Conservation (phyloP, 53 echinoderm and acorn worm species). For the Luidia sarsii region DNA sequence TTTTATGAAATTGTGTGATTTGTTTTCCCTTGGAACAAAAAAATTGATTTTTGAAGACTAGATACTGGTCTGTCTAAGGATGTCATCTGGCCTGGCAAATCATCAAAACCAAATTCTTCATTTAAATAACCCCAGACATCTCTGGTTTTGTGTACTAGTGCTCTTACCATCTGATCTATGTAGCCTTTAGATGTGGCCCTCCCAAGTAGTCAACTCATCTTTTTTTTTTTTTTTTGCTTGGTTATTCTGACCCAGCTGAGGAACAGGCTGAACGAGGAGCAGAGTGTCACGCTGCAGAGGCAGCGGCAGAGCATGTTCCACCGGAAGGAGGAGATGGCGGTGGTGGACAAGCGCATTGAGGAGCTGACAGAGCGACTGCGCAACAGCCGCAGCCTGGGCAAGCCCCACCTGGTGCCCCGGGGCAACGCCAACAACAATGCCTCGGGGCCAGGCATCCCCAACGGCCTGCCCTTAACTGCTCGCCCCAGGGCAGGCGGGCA, state of each 20-base stretch:
- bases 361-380: slow-evolving; percentile 86
- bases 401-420: slow-evolving; percentile 54
- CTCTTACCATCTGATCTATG: no score
- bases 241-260: slow-evolving; percentile 78
- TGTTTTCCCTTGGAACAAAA: no score
- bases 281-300: slow-evolving; percentile 78
- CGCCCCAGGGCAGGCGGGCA: slow-evolving; percentile 10
- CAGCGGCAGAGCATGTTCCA: slow-evolving; percentile 65
- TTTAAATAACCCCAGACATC: no score
- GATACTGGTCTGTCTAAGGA: no score
- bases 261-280: slow-evolving; percentile 92
- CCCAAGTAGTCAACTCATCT: no score
- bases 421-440: slow-evolving; percentile 73
- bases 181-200: no score
- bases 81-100: no score
- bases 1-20: no score
- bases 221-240: no score
- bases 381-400: slow-evolving; percentile 64
- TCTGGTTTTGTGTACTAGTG: no score
- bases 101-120: no score
- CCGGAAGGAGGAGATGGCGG: slow-evolving; percentile 74
- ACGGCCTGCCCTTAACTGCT: slow-evolving; percentile 40
- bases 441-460: slow-evolving; percentile 50
- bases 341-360: slow-evolving; percentile 87
- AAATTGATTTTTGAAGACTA: no score